Evolutionary conservation across 1,140 invertebrate genomes (phyloP), one percentile per base, ranked within the genome.

Genomic region (Calycopis cecrops): DNA sequence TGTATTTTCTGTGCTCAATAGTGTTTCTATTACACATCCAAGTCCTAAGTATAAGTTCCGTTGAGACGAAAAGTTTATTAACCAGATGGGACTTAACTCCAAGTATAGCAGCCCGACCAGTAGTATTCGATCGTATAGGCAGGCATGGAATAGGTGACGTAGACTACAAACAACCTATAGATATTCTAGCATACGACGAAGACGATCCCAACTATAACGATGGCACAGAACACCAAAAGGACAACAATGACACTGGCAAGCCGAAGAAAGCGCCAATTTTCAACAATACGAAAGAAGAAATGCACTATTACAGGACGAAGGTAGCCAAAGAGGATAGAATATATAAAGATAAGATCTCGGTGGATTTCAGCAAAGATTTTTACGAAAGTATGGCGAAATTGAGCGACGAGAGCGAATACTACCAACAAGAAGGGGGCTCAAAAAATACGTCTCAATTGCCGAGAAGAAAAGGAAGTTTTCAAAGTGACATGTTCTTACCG

Each of bases 101-200:
- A 28, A 28, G 21, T 28, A 28, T 28, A 3, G 2, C 21, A 2
- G 21, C 2, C 21, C 21, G 21, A 9, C 48, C 55, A 35, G 52
- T 67, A 9, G 55, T 64, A 14, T 73, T 73, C 47, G 63, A 62
- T 28, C 65, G 69, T 35, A 47, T 73, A 9, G 59, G 57, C 11
- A 59, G 50, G 60, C 44, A 65, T n/a, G 18, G 56, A 9, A 37
- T 48, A 21, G 55, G 40, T 34, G 57, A 56, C 14, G 16, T 48
- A 38, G 51, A 56, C 9, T 40, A 48, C 12, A 64, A 69, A 33
- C 49, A 52, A 33, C 62, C 65, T 9, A 12, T 67, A 8, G 63
- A 67, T 21, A 1, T 35, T 9, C n/a, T 65, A 38, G 55, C 60
- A 21, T 35, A 58, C 42, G 9, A 44, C 9, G 10, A 44, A 16